Percentiles rank a stretch among this genome's conserved stretches.
Evolutionary conservation across 2,113 vertebrate species (phyloP).

Genomic region (Takifugu bimaculatus): DNA sequence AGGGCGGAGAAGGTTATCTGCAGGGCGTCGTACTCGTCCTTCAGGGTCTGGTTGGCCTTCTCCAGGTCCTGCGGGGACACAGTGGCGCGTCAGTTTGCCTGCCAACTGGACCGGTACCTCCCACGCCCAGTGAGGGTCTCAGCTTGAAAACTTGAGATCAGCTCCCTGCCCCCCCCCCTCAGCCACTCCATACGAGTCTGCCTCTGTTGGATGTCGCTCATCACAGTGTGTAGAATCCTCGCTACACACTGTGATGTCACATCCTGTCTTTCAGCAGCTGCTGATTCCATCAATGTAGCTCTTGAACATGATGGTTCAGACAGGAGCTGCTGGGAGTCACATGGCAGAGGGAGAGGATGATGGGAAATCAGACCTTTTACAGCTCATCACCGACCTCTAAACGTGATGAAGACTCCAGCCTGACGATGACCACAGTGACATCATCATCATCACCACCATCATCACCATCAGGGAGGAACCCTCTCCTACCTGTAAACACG

Average conservation of each 20-base stretch:
- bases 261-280: constrained; percentile 59
- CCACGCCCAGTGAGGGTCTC: constrained; percentile 37
- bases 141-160: constrained; percentile 60
- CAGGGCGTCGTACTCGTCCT: constrained; percentile 95
- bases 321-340: constrained; percentile 51
- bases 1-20: constrained; percentile 96
- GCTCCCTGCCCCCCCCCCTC: constrained; percentile 14
- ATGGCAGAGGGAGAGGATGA: constrained; percentile 23
- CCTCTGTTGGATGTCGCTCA: constrained; percentile 51
- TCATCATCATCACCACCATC: no score
- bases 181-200: constrained; percentile 37
- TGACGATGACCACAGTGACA: neutral
- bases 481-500: constrained; percentile 70
- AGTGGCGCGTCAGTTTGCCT: neutral
- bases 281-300: constrained; percentile 42
- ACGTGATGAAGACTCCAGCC: neutral
- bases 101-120: neutral
- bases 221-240: constrained; percentile 26
- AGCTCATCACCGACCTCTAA: constrained; percentile 67
- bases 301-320: constrained; percentile 61
- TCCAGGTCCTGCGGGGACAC: constrained; percentile 82
- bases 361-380: constrained; percentile 74
- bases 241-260: constrained; percentile 40
- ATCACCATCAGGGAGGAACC: neutral
- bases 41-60: constrained; percentile 91